Percentiles rank a stretch among this genome's conserved stretches.
Conservation (phyloP, 2,888 invertebrate genomes). For the Amphimallon solstitiale region DNA sequence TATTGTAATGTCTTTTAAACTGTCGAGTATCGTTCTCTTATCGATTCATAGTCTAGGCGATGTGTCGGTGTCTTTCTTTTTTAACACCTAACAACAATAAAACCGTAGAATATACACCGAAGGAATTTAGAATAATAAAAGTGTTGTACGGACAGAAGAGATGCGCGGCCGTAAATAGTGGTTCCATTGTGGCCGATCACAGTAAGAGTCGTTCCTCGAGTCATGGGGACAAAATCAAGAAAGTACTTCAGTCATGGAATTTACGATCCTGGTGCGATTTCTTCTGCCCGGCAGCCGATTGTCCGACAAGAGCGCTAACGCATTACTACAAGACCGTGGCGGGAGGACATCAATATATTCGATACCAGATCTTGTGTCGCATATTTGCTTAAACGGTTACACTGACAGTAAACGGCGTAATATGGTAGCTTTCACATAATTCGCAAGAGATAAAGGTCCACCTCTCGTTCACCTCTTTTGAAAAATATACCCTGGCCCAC, state of each 20-base stretch:
- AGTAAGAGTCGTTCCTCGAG: constrained; percentile 11
- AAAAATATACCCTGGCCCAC: constrained; percentile 28
- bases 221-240: constrained; percentile 28
- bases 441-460: constrained; percentile 47
- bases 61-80: constrained; percentile 28
- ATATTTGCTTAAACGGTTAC: constrained; percentile 62
- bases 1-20: constrained; percentile 30
- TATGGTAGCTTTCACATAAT: constrained; percentile 61
- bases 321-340: constrained; percentile 58
- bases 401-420: constrained; percentile 58
- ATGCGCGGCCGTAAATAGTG: constrained; percentile 29
- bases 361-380: constrained; percentile 61
- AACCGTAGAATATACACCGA: constrained; percentile 30
- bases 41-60: constrained; percentile 32
- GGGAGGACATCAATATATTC: constrained; percentile 60
- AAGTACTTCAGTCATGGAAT: constrained; percentile 41
- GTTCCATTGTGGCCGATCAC: constrained; percentile 30
- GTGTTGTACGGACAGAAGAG: constrained; percentile 21
- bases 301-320: constrained; percentile 59
- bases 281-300: constrained; percentile 57
- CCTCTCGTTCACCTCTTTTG: constrained; percentile 6
- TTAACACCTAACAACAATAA: constrained; percentile 33
- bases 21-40: constrained; percentile 22
- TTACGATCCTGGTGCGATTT: constrained; percentile 51
- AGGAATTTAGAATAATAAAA: constrained; percentile 40